Evolutionary conservation across 2,113 vertebrate species (phyloP).

Genomic region (Pteronura brasiliensis): DNA sequence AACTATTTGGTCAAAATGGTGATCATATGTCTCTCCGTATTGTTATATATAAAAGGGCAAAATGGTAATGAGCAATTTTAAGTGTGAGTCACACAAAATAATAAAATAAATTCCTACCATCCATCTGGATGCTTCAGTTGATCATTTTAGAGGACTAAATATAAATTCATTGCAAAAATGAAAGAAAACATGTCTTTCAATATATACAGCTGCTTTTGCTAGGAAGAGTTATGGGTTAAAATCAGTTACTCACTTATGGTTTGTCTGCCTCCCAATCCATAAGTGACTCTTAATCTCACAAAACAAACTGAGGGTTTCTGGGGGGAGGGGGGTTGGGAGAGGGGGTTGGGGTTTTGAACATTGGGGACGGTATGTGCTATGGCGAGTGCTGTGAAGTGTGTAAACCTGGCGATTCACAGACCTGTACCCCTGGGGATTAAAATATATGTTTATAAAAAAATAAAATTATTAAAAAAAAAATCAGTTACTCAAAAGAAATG

Average conservation of each 20-base stretch:
- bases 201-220: neutral
- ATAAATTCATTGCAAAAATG: neutral
- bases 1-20: neutral
- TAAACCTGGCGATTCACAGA: too few species aligned
- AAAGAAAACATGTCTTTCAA: neutral
- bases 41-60: neutral
- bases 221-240: neutral
- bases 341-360: too few species aligned
- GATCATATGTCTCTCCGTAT: neutral
- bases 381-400: too few species aligned
- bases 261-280: too few species aligned
- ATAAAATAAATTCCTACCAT: neutral
- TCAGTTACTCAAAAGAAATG: neutral
- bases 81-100: neutral
- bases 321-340: too few species aligned
- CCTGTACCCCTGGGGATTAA: too few species aligned
- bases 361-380: too few species aligned
- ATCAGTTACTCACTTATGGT: neutral
- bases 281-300: too few species aligned
- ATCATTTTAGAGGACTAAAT: conserved; percentile 29
- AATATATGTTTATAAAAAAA: too few species aligned
- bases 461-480: too few species aligned
- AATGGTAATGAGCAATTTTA: neutral
- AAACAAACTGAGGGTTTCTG: too few species aligned
- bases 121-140: conserved; percentile 19